Conservation (phyloP, 2,797 vertebrate genomes). For the Vireo griseus region DNA sequence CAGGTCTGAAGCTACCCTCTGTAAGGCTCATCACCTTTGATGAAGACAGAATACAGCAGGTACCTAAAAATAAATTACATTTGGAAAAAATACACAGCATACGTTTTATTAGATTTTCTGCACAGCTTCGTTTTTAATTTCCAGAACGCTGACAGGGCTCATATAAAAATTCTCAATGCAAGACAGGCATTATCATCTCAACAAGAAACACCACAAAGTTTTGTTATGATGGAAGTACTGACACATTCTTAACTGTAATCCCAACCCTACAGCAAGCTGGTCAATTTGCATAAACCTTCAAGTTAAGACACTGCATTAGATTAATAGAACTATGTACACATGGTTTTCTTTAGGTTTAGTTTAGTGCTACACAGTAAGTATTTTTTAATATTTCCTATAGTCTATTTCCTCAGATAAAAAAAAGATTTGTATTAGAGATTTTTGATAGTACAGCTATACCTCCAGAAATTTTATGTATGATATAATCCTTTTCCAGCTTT, state of each 20-base stretch:
- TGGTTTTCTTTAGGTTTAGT: neutral
- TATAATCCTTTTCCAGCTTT: neutral
- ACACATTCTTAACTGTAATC: neutral
- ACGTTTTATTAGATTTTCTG: neutral
- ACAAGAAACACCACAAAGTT: neutral
- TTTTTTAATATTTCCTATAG: neutral
- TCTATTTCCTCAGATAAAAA: neutral
- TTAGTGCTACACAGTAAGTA: neutral
- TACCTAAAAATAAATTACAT: neutral
- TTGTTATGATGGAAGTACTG: neutral
- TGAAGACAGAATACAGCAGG: neutral
- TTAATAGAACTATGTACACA: neutral
- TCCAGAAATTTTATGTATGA: neutral
- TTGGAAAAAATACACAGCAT: neutral
- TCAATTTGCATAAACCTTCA: neutral
- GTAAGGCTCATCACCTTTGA: neutral
- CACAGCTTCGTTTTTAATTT: conserved; percentile 35
- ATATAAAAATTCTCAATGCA: neutral
- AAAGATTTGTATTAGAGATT: neutral
- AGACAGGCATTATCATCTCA: conserved; percentile 13
- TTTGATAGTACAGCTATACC: neutral
- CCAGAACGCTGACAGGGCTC: neutral
- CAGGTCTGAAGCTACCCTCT: neutral
- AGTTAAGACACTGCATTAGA: neutral
- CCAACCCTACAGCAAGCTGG: neutral